These are phyloP conservation scores for Atopsyche davidsoni DNA, from an alignment of 1,140 invertebrate species.

Conservation along the genomic window DNA sequence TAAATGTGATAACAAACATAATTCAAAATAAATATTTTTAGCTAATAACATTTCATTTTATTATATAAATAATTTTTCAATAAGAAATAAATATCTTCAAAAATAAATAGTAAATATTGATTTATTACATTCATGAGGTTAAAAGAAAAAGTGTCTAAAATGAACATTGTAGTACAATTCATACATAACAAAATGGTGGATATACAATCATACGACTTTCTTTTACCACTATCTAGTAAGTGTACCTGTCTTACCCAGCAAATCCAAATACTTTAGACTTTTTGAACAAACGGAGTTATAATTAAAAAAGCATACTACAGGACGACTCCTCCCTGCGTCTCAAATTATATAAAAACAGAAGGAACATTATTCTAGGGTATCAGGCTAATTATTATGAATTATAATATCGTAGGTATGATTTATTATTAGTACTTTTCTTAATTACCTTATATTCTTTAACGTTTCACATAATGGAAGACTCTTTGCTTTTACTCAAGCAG, in stretches of 20 bases:
- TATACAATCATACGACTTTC: not conserved
- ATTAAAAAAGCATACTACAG: not conserved
- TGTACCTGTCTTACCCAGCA: not conserved
- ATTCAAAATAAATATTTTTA: constrained; percentile 13
- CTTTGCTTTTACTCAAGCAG: constrained; percentile 31
- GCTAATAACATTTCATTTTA: constrained; percentile 4
- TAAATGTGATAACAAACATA: constrained; percentile 10
- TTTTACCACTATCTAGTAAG: not conserved
- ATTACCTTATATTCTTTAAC: constrained; percentile 28
- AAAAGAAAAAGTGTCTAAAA: not conserved
- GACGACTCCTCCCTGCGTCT: not conserved
- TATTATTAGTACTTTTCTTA: constrained; percentile 26
- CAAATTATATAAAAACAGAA: constrained; percentile 15
- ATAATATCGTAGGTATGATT: constrained; percentile 20
- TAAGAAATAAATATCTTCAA: not conserved
- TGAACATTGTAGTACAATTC: not conserved
- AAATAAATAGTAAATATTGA: not conserved
- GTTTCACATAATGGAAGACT: constrained; percentile 31
- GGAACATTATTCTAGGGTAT: constrained; percentile 17
- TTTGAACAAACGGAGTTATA: not conserved
- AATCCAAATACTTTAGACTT: not conserved
- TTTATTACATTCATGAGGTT: not conserved
- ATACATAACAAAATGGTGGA: not conserved
- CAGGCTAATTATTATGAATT: constrained; percentile 26
- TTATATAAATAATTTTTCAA: not conserved